These are phyloP conservation scores for Thamnaconus septentrionalis DNA, from an alignment of 2,113 vertebrate genomes.

Conservation along the genomic window DNA sequence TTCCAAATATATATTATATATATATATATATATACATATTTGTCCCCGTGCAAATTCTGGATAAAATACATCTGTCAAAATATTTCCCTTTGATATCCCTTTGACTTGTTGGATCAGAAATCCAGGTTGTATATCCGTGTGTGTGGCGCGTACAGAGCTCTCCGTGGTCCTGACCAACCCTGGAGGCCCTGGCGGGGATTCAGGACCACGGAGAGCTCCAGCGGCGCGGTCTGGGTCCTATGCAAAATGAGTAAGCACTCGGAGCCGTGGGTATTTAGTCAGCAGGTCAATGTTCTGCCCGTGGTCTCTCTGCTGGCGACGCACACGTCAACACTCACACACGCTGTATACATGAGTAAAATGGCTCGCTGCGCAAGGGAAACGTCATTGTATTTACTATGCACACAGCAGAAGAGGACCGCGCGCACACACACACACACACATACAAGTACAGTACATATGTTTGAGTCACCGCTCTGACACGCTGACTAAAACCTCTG, in stretches of 20 bases:
- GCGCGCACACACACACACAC: conserved; percentile 1
- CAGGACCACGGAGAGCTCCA: conserved; percentile 3
- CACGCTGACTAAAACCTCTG: conserved; percentile 39
- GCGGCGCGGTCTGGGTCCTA: not conserved
- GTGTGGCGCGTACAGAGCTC: conserved; percentile 8
- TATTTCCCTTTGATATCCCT: too few species aligned
- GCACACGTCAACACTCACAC: not conserved
- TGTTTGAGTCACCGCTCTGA: conserved; percentile 50
- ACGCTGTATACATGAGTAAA: not conserved
- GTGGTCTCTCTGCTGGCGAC: conserved; percentile 31
- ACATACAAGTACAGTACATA: conserved; percentile 25
- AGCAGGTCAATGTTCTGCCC: conserved; percentile 52
- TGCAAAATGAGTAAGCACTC: conserved; percentile 8
- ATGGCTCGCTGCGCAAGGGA: not conserved
- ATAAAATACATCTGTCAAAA: too few species aligned
- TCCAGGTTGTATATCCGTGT: too few species aligned
- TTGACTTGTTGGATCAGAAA: too few species aligned
- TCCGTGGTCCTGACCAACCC: conserved; percentile 10
- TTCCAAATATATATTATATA: too few species aligned
- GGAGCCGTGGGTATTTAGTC: conserved; percentile 32
- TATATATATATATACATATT: too few species aligned
- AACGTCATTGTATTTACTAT: too few species aligned
- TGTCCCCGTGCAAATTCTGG: too few species aligned
- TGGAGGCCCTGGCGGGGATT: not conserved
- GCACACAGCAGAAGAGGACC: not conserved